Evolutionary conservation across 2,113 vertebrate genomes (phyloP).

Genomic region (Paramisgurnus dabryanus): DNA sequence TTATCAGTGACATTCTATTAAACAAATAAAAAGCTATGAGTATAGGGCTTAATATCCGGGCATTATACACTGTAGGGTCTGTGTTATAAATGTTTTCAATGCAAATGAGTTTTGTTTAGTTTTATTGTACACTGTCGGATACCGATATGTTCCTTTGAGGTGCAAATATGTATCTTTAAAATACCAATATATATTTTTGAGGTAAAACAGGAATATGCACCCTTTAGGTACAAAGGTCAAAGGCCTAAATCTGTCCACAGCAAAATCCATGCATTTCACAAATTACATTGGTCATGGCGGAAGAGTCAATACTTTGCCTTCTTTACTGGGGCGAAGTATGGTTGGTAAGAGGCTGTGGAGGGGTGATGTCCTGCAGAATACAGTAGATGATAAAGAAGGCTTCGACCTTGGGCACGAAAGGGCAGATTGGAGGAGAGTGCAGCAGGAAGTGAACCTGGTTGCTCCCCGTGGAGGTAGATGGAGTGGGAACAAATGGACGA

Average conservation of each 20-base stretch:
- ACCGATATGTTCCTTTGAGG: too few relatives aligned
- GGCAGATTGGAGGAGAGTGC: slow-evolving; percentile 64
- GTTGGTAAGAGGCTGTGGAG: slow-evolving; percentile 11
- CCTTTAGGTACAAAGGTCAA: not conserved
- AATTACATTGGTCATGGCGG: not conserved
- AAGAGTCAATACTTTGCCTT: not conserved
- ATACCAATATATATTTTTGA: too few relatives aligned
- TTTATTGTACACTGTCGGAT: too few relatives aligned
- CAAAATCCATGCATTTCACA: not conserved
- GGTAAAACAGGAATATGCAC: too few relatives aligned
- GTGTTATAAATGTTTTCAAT: too few relatives aligned
- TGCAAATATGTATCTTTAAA: too few relatives aligned
- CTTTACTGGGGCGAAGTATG: slow-evolving; percentile 49
- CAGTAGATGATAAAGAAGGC: slow-evolving; percentile 66
- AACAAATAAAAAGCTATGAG: too few relatives aligned
- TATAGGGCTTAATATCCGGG: too few relatives aligned
- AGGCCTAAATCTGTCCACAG: not conserved
- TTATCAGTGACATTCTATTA: too few relatives aligned
- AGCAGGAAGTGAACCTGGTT: slow-evolving; percentile 65
- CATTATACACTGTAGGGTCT: too few relatives aligned
- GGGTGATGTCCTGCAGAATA: slow-evolving; percentile 61
- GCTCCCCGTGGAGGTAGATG: slow-evolving; percentile 56
- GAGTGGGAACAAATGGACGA: slow-evolving; percentile 38
- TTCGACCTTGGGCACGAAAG: slow-evolving; percentile 60
- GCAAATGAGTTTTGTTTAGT: too few relatives aligned